A percentile compares a stretch with the other conserved stretches of the same genome.
phyloP scores from a whole-genome alignment of 2,797 vertebrate genomes.

The Smutsia gigantea region DNA sequence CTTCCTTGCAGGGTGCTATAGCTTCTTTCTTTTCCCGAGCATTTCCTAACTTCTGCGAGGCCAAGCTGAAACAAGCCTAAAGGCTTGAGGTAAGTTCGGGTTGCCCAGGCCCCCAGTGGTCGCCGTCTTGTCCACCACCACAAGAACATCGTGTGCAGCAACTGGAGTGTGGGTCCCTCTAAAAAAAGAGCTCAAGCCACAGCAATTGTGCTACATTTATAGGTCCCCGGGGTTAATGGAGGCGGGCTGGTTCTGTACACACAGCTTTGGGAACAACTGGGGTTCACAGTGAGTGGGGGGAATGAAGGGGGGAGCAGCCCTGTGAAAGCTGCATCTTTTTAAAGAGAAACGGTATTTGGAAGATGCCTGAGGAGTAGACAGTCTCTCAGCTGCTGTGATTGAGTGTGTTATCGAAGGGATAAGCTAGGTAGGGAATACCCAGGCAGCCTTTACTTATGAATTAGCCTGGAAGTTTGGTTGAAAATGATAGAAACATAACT shows the following conservation, averaged over 20 bases:
- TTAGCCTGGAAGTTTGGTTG: background rate
- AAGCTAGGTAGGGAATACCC: background rate
- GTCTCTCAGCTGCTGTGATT: background rate
- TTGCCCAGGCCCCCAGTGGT: background rate
- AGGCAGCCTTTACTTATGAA: background rate
- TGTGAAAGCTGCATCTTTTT: background rate
- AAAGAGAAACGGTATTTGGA: background rate
- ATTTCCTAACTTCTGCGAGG: conserved; percentile 48
- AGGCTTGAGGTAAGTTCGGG: conserved; percentile 36
- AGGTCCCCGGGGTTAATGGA: background rate
- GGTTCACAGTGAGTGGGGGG: background rate
- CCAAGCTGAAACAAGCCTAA: conserved; percentile 23
- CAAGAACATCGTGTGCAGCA: conserved; percentile 11
- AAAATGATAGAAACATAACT: background rate
- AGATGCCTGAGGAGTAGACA: background rate
- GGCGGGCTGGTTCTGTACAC: background rate
- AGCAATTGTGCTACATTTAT: background rate
- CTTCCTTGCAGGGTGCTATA: conserved; percentile 67
- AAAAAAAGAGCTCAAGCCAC: background rate
- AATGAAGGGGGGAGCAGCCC: too few relatives aligned
- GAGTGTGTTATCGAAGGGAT: background rate
- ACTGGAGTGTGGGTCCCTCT: background rate
- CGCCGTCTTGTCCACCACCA: background rate
- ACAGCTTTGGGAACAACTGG: background rate
- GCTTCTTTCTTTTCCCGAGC: conserved; percentile 51